phyloP scores from a whole-genome alignment of 2,797 vertebrate species.

The Urosaurus nigricauda region DNA sequence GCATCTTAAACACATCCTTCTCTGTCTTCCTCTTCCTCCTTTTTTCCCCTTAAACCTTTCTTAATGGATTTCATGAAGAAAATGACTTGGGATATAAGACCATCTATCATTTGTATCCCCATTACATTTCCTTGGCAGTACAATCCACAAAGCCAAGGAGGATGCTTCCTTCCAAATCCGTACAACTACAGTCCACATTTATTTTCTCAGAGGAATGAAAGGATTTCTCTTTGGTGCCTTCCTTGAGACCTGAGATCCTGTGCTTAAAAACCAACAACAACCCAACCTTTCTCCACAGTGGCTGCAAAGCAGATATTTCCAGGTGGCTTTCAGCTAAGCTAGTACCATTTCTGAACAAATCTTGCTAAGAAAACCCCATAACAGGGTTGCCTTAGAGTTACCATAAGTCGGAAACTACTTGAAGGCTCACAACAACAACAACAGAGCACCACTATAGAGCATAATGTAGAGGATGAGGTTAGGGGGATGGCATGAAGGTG shows the following conservation, averaged over 20 bases:
- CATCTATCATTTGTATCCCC: background rate
- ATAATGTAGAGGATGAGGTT: too few species aligned
- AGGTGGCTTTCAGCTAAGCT: background rate
- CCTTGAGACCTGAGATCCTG: background rate
- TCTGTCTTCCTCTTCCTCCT: background rate
- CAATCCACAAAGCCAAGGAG: background rate
- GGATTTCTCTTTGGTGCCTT: background rate
- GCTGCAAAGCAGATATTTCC: background rate
- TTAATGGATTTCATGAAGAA: slow-evolving; percentile 1
- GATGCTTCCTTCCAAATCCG: background rate
- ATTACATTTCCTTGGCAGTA: background rate
- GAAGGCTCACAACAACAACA: too few species aligned
- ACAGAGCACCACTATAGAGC: too few species aligned
- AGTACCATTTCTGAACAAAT: background rate
- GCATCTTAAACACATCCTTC: slow-evolving; percentile 1
- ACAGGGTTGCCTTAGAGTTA: too few species aligned
- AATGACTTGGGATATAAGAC: background rate
- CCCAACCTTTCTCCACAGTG: background rate
- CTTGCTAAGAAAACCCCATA: too few species aligned
- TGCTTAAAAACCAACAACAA: background rate
- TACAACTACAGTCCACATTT: background rate
- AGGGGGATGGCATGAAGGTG: too few species aligned
- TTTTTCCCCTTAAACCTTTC: background rate
- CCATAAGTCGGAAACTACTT: too few species aligned
- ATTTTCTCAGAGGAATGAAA: slow-evolving; percentile 9